Evolutionary conservation across 2,113 vertebrate species (phyloP), one percentile per base, ranked within the genome.

Genomic region (Myrmecophaga tridactyla): DNA sequence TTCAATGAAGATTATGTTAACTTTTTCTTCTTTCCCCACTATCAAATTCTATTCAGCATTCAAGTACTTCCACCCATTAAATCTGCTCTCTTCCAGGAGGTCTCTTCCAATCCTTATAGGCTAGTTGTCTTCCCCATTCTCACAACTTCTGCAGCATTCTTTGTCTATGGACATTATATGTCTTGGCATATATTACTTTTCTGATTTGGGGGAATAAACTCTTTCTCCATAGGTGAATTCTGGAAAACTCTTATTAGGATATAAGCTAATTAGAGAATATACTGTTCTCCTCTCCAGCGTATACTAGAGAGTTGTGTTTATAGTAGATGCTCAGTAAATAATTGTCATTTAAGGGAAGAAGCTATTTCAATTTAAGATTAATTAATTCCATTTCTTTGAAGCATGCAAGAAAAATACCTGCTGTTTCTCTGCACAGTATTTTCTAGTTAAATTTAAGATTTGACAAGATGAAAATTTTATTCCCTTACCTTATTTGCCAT

Each of bases 51-150:
- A 8, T 12, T 67, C 15, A 6, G 31, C 13, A 27, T 39, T 31
- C 4, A 13, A 29, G 0, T 15, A 0, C 1, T 6, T 0, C 6
- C n/a, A 27, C 5, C 25, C 11, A 0, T 4, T 56, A 21, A 48
- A 27, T 25, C 34, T 63, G 20, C 21, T 34, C 1, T 31, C 10
- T 25, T 46, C 1, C 1, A 9, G 46, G 8, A 60, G 6, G 6
- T 13, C 2, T 10, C 48, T 21, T 67, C 13, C 7, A 34, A 0
- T 15, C 3, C 3, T 41, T 80, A 11, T 21, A 18, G 18, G 20
- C 3, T 1, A 4, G 21, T 25, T 56, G 1, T 4, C 5, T n/a
- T 36, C 18, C 4, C 20, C 18, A 36, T 62, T 83, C 10, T 56
- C 29, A n/a, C 31, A n/a, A 43, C 4, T 9, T 85, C 10, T 39